Evolutionary conservation across 1,140 invertebrate species (phyloP), one percentile per base, ranked within the genome.

Genomic region (Diabrotica undecimpunctata): DNA sequence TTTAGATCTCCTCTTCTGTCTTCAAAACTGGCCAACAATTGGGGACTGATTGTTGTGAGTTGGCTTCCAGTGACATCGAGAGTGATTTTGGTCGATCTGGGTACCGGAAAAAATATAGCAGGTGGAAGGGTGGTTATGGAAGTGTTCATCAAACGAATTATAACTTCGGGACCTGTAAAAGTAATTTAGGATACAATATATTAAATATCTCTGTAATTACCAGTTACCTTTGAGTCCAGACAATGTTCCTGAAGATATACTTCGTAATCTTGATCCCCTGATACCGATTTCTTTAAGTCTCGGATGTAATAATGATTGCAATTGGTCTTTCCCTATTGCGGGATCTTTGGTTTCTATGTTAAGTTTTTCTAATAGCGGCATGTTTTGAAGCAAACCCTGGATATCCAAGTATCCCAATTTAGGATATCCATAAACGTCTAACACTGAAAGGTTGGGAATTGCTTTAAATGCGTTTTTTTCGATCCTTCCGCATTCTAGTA

Each of bases 311-410:
- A 87, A 84, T 0, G 90, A 84, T 64, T 89, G 88, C 10, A 96
- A 79, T 74, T 95, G 91, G 74, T 95, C 92, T 66, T 89, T 87
- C 36, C 91, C 88, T 54, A 95, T 86, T 54, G 85, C 85, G 0
- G 87, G 79, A 74, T 95, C 93, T 77, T 95, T 95, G 1, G 94
- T 86, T 81, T 96, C 94, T 55, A 95, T 87, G 69, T 94, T 90
- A 4, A 95, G 77, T 53, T 79, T 81, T 78, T 92, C 86, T 37
- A 93, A 74, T 0, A 86, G 85, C 5, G 84, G 84, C 74, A 93
- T 81, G 61, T 85, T 83, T 69, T 89, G 86, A 5, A 95, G 77
- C 38, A 94, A 84, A 7, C 91, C 92, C 71, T 91, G 87, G 0
- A 93, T 83, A 78, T 95, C 92, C 54, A 95, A 84, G 73, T 93